Percentiles rank a stretch among this genome's conserved stretches.
These are phyloP conservation scores for Carlito syrichta DNA, from an alignment of 2,113 vertebrate species.

Conservation along the genomic window DNA sequence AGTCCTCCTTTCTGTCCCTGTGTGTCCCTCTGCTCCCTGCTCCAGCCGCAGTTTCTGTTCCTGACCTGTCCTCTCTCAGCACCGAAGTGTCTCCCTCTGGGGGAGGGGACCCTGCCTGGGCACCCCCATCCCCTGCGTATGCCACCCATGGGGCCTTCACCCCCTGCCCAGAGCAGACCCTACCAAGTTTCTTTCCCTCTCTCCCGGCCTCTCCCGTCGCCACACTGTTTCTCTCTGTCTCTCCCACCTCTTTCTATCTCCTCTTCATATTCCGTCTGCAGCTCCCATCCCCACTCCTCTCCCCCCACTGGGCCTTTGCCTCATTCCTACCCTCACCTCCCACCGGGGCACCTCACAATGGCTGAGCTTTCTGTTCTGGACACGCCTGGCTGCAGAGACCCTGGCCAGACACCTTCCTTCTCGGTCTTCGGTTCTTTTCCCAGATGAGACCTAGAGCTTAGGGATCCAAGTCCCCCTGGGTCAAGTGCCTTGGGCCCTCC, in stretches of 20 bases:
- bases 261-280: slow-evolving; percentile 33
- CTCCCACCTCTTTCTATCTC: slow-evolving; percentile 39
- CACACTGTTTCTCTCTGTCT: slow-evolving; percentile 27
- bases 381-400: not conserved
- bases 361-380: not conserved
- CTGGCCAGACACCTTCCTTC: not conserved
- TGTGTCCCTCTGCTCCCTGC: not conserved
- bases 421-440: not conserved
- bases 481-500: not conserved
- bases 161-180: not conserved
- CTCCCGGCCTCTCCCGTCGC: not conserved
- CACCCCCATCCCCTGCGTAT: not conserved
- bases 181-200: not conserved
- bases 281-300: not conserved
- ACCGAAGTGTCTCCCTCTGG: not conserved
- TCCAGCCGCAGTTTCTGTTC: not conserved
- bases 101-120: not conserved
- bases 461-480: not conserved
- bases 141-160: not conserved
- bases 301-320: not conserved
- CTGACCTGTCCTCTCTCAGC: slow-evolving; percentile 7
- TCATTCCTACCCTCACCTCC: too few relatives aligned
- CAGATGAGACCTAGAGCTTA: not conserved
- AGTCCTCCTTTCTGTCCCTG: not conserved
- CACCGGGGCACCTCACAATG: not conserved